phyloP scores from a whole-genome alignment of 2,797 vertebrate genomes.

The Chrysocyon brachyurus region DNA sequence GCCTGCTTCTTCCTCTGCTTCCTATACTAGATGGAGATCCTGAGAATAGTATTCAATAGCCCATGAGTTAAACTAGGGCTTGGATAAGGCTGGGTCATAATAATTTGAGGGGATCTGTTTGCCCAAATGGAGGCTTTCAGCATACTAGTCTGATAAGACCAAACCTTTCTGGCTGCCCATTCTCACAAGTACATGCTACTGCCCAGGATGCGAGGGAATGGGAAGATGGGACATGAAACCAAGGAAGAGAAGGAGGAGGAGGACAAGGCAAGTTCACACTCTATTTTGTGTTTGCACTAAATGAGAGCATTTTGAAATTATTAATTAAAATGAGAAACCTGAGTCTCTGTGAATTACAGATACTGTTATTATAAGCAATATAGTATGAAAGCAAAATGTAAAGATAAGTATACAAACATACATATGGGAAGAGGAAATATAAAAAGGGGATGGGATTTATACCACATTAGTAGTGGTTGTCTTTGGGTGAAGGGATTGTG shows the following conservation, averaged over 20 bases:
- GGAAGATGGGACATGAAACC: neutral
- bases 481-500: neutral
- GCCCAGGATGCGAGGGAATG: neutral
- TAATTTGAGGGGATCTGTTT: neutral
- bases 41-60: neutral
- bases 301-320: neutral
- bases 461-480: neutral
- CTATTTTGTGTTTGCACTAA: neutral
- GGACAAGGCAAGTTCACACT: neutral
- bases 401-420: neutral
- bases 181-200: neutral
- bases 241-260: neutral
- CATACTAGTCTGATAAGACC: neutral
- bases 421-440: neutral
- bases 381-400: neutral
- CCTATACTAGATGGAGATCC: neutral
- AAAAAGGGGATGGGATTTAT: neutral
- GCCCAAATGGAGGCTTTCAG: neutral
- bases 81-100: neutral
- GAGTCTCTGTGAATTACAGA: neutral
- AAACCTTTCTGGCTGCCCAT: neutral
- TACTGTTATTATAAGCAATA: neutral
- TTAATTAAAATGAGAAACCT: neutral
- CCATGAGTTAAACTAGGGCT: neutral
- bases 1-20: neutral